These are phyloP conservation scores for Amphimedon queenslandica DNA, from an alignment of 37 sponge, comb jelly and placozoan species.

Conservation along the genomic window DNA sequence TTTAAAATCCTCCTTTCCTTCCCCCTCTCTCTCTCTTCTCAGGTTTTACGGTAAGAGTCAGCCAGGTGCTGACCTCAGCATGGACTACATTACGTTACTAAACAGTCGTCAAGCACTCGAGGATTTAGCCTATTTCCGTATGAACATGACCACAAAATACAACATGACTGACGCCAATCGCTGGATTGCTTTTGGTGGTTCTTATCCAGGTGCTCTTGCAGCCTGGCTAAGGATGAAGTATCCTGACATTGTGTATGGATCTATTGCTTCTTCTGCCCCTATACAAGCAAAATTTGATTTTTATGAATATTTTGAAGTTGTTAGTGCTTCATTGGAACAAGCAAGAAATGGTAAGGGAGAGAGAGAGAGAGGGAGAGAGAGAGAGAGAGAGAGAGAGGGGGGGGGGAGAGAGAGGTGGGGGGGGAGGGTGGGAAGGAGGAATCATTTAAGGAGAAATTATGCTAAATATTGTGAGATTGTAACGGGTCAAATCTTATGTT, in stretches of 20 bases:
- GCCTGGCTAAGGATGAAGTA: constrained; percentile 79
- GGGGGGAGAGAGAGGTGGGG: no score
- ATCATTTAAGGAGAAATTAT: no score
- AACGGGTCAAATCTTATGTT: no score
- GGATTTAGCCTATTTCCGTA: constrained; percentile 67
- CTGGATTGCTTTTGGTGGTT: constrained; percentile 89
- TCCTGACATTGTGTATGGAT: constrained; percentile 66
- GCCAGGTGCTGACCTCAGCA: constrained; percentile 49
- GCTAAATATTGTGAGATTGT: no score
- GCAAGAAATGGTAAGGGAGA: constrained; percentile 15
- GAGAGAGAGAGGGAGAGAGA: no score
- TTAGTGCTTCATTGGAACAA: constrained; percentile 45
- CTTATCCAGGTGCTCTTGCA: constrained; percentile 79
- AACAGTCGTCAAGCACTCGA: constrained; percentile 84
- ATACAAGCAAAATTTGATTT: constrained; percentile 66
- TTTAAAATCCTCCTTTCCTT: no score
- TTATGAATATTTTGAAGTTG: constrained; percentile 78
- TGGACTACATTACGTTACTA: constrained; percentile 52
- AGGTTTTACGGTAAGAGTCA: constrained; percentile 90
- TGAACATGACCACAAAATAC: constrained; percentile 20
- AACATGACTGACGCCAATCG: constrained; percentile 41
- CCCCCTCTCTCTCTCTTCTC: neutral
- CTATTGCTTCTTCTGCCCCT: constrained; percentile 87
- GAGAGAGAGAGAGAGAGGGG: no score
- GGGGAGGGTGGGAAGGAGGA: no score